Evolutionary conservation across 2,113 vertebrate genomes (phyloP).

Genomic region (Vulpes vulpes): DNA sequence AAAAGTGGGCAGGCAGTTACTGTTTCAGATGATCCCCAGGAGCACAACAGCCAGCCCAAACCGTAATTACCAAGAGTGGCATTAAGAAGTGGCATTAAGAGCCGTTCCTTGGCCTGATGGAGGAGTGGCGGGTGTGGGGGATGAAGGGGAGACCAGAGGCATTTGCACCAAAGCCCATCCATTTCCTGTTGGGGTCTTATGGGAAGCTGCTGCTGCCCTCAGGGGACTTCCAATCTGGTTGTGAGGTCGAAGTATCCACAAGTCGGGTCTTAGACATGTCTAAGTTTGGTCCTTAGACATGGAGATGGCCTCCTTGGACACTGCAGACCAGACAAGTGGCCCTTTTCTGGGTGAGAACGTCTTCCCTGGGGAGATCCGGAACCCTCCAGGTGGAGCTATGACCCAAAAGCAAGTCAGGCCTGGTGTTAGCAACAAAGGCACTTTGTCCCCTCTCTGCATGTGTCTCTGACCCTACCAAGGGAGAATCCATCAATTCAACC

Average conservation of each 20-base stretch:
- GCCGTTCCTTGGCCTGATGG: neutral
- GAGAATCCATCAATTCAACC: rapidly evolving
- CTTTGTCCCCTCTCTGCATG: neutral
- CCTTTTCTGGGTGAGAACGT: neutral
- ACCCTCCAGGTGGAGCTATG: neutral
- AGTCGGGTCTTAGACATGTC: neutral
- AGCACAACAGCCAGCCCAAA: neutral
- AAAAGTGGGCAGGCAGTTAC: neutral
- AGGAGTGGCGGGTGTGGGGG: neutral
- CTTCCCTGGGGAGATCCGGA: neutral
- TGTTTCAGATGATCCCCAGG: neutral
- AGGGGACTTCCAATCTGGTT: rapidly evolving
- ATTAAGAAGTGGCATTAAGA: neutral
- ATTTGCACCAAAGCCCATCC: neutral
- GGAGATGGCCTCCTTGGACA: rapidly evolving
- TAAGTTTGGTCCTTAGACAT: rapidly evolving
- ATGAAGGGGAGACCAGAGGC: neutral
- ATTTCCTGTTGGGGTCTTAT: neutral
- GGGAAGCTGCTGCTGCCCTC: neutral
- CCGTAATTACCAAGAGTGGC: neutral
- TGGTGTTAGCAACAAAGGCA: neutral
- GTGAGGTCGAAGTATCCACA: neutral
- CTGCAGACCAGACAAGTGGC: rapidly evolving
- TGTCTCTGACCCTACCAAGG: rapidly evolving
- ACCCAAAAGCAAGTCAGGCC: too few relatives aligned